Percentiles rank a stretch among this genome's conserved stretches.
Conservation (phyloP, 2,797 vertebrate genomes). For the Chrosomus eos region DNA sequence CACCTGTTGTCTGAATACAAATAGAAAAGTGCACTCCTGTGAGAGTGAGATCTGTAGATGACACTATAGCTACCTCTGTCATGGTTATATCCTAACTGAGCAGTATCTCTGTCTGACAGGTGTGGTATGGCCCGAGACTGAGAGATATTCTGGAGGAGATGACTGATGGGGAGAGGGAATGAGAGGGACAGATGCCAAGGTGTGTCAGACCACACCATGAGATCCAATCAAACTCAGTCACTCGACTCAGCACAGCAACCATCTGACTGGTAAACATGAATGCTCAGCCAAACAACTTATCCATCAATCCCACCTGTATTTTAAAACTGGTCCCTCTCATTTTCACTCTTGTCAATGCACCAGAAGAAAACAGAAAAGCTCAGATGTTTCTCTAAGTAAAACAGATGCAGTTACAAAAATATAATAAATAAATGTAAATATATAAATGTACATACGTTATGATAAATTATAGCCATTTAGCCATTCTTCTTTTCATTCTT, state of each 20-base stretch:
- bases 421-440: not conserved
- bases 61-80: constrained; percentile 23
- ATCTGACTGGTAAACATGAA: constrained; percentile 3
- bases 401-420: not conserved
- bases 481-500: not conserved
- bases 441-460: not conserved
- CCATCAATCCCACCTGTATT: not conserved
- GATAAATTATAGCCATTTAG: not conserved
- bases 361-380: not conserved
- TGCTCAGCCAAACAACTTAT: constrained; percentile 8
- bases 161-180: constrained; percentile 4
- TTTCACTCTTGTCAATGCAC: not conserved
- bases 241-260: not conserved
- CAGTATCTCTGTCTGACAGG: constrained; percentile 33
- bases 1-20: constrained; percentile 6
- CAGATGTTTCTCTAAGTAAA: too few species aligned
- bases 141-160: constrained; percentile 24
- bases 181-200: constrained; percentile 17
- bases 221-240: constrained; percentile 48
- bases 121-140: constrained; percentile 24
- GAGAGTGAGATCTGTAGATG: not conserved
- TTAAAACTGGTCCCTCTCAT: not conserved
- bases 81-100: constrained; percentile 39
- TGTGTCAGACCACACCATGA: constrained; percentile 6
- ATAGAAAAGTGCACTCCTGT: not conserved